Percentiles rank a stretch among this genome's conserved stretches.
Conservation (phyloP, 2,113 vertebrate species). For the Microtus oregoni region DNA sequence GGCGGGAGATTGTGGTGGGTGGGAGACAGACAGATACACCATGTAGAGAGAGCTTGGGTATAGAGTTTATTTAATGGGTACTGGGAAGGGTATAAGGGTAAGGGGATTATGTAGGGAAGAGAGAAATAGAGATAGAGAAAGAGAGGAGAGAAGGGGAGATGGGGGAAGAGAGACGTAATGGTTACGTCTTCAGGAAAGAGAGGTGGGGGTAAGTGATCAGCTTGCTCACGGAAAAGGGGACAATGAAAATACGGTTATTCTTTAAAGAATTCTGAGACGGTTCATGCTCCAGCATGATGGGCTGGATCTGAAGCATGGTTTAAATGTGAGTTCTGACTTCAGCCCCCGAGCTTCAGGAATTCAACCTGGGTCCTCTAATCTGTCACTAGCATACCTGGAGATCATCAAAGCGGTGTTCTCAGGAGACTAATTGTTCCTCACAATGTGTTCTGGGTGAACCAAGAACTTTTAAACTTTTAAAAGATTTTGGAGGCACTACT, state of each 20-base stretch:
- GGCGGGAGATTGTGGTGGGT: no score
- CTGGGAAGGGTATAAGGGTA: no score
- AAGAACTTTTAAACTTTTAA: slow-evolving; percentile 42
- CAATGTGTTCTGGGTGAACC: neutral
- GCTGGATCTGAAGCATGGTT: slow-evolving; percentile 8
- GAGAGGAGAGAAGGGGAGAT: no score
- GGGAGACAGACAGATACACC: no score
- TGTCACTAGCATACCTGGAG: neutral
- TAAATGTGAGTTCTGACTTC: slow-evolving; percentile 13
- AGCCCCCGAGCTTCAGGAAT: neutral
- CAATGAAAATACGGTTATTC: neutral
- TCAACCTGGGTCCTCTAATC: neutral
- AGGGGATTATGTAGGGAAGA: no score
- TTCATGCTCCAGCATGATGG: neutral
- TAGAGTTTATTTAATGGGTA: no score
- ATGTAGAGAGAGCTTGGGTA: no score
- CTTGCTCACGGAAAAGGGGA: no score
- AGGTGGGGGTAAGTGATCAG: no score
- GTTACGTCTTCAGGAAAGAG: no score
- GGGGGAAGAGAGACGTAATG: no score
- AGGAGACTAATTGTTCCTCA: neutral
- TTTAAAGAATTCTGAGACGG: neutral
- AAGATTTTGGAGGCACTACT: neutral
- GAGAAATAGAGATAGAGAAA: no score
- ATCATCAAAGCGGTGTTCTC: neutral